A percentile compares a stretch with the other conserved stretches of the same genome.
Evolutionary conservation across 2,113 vertebrate genomes (phyloP).

Genomic region (Cisticola juncidis): DNA sequence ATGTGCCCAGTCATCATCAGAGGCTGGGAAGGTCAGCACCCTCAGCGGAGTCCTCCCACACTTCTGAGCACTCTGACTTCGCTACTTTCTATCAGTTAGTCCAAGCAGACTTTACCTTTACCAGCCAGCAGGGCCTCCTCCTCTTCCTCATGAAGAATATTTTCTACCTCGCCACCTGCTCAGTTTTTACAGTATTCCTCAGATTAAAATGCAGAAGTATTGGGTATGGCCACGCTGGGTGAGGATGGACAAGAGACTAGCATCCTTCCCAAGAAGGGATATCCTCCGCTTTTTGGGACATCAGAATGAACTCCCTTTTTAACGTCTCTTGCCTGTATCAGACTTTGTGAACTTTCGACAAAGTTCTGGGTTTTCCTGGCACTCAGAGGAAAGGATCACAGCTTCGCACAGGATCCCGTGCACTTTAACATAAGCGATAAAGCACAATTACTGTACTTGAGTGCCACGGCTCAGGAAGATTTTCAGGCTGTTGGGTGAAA

Average conservation of each 20-base stretch:
- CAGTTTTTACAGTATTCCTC: neutral
- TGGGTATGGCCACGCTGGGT: fast-evolving
- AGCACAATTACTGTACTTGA: neutral
- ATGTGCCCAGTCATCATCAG: fast-evolving
- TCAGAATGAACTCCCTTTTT: neutral
- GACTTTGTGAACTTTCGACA: neutral
- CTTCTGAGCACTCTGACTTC: neutral
- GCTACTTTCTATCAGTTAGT: neutral
- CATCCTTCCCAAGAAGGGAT: fast-evolving
- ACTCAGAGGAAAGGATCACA: neutral
- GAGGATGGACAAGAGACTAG: fast-evolving
- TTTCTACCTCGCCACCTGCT: neutral
- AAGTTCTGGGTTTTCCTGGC: neutral
- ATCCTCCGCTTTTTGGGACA: neutral
- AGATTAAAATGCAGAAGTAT: fast-evolving
- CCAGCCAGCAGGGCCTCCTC: neutral
- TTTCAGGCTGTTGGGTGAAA: neutral
- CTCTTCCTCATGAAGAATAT: neutral
- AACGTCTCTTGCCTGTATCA: neutral
- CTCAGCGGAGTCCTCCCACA: fast-evolving
- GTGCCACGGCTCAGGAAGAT: neutral
- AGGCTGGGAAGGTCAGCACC: neutral
- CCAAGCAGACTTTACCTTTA: neutral
- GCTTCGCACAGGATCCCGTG: neutral
- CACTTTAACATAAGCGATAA: neutral